These are phyloP conservation scores for Ctenoplectra terminalis DNA, from an alignment of 1,140 invertebrate species.

Conservation along the genomic window DNA sequence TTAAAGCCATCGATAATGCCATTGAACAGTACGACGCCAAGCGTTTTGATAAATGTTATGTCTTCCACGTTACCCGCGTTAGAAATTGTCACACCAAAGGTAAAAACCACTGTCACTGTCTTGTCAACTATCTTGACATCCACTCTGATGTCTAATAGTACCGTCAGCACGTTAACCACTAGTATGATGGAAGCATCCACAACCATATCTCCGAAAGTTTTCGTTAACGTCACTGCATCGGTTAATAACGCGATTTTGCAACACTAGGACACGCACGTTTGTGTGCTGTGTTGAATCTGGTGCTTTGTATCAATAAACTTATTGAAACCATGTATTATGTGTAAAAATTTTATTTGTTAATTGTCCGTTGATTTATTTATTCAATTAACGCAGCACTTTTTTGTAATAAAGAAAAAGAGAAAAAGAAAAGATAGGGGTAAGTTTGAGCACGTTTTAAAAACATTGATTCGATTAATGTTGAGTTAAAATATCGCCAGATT, in stretches of 20 bases:
- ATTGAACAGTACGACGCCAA: conserved; percentile 59
- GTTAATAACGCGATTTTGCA: conserved; percentile 74
- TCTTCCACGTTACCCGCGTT: conserved; percentile 67
- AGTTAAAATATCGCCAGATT: conserved; percentile 44
- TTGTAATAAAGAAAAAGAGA: too few relatives aligned
- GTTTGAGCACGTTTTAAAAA: not conserved
- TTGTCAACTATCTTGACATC: conserved; percentile 64
- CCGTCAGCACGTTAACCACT: conserved; percentile 49
- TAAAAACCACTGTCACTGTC: conserved; percentile 66
- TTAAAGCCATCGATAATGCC: conserved; percentile 32
- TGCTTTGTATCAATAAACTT: conserved; percentile 20
- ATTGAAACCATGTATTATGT: not conserved
- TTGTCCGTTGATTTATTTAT: not conserved
- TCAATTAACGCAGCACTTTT: too few relatives aligned
- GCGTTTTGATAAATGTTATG: conserved; percentile 59
- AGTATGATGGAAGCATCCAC: conserved; percentile 60
- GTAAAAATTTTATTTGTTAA: not conserved
- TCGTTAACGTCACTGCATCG: conserved; percentile 72
- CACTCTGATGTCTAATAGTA: conserved; percentile 65
- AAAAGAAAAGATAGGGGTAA: not conserved
- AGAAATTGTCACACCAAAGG: conserved; percentile 68
- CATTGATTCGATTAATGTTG: not conserved
- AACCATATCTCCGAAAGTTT: conserved; percentile 71
- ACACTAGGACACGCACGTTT: conserved; percentile 66
- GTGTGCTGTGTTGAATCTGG: conserved; percentile 61